A percentile compares a stretch with the other conserved stretches of the same genome.
Evolutionary conservation across 2,113 vertebrate species (phyloP).

Genomic region (Platichthys flesus): DNA sequence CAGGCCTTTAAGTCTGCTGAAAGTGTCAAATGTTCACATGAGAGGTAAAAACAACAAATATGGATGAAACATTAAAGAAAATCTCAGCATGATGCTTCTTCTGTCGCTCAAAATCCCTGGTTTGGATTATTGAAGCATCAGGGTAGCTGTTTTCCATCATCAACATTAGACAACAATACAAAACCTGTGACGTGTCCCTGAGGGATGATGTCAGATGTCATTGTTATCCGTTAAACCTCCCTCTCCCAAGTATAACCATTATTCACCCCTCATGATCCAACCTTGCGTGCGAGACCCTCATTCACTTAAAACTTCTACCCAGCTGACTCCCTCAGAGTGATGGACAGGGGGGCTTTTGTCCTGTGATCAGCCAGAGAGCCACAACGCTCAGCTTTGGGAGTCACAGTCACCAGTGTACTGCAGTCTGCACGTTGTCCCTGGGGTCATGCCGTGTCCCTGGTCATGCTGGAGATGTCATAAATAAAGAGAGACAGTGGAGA

Average conservation of each 20-base stretch:
- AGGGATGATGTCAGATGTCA: constrained; percentile 60
- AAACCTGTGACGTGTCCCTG: constrained; percentile 58
- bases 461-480: constrained; percentile 74
- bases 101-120: background rate
- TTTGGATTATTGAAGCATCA: background rate
- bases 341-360: constrained; percentile 53
- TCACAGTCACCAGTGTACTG: constrained; percentile 32
- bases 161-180: constrained; percentile 56
- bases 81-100: background rate
- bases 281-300: constrained; percentile 50
- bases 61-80: background rate
- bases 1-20: constrained; percentile 2
- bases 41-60: background rate
- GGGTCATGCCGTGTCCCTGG: constrained; percentile 65
- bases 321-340: constrained; percentile 61
- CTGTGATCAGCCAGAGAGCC: constrained; percentile 42
- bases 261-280: constrained; percentile 40
- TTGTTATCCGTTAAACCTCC: constrained; percentile 60
- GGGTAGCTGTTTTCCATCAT: constrained; percentile 44
- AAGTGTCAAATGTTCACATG: background rate
- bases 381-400: constrained; percentile 27
- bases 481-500: constrained; percentile 68
- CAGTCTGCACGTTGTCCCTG: constrained; percentile 41
- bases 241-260: constrained; percentile 43
- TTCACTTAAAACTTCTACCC: constrained; percentile 58